phyloP scores from a whole-genome alignment of 2,113 vertebrate genomes.

The Pholis gunnellus region DNA sequence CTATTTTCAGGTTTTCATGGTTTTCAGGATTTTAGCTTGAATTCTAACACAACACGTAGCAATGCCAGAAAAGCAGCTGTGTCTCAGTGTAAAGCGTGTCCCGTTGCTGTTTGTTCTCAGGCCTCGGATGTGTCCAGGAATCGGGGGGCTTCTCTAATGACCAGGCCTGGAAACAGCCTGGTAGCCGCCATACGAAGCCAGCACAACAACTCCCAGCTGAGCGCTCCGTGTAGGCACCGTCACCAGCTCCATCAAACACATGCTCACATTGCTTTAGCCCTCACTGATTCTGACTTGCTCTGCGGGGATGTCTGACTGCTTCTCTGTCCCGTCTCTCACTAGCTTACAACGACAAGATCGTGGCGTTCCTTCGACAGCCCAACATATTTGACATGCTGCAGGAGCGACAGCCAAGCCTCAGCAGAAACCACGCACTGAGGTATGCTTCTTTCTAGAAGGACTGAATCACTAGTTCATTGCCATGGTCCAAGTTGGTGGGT shows the following conservation, averaged over 20 bases:
- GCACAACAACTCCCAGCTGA: constrained; percentile 88
- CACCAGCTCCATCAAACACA: background rate
- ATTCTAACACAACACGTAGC: background rate
- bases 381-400: constrained; percentile 98
- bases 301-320: background rate
- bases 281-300: background rate
- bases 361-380: constrained; percentile 96
- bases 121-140: constrained; percentile 96
- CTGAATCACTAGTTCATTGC: no score
- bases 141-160: constrained; percentile 90
- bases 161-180: constrained; percentile 90
- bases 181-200: constrained; percentile 94
- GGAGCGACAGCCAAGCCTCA: constrained; percentile 94
- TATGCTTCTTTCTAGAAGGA: constrained; percentile 51
- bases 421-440: constrained; percentile 95
- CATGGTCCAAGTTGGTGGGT: no score
- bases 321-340: constrained; percentile 24
- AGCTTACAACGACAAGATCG: constrained; percentile 99
- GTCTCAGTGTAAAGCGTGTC: background rate
- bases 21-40: background rate
- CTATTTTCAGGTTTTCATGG: background rate
- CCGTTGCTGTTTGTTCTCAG: constrained; percentile 73
- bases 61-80: background rate
- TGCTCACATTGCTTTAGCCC: background rate
- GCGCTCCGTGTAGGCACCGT: constrained; percentile 66